Percentiles rank a stretch among this genome's conserved stretches.
These are phyloP conservation scores for Rhizoglyphus robini DNA, from an alignment of 1,140 invertebrate genomes.

Conservation along the genomic window DNA sequence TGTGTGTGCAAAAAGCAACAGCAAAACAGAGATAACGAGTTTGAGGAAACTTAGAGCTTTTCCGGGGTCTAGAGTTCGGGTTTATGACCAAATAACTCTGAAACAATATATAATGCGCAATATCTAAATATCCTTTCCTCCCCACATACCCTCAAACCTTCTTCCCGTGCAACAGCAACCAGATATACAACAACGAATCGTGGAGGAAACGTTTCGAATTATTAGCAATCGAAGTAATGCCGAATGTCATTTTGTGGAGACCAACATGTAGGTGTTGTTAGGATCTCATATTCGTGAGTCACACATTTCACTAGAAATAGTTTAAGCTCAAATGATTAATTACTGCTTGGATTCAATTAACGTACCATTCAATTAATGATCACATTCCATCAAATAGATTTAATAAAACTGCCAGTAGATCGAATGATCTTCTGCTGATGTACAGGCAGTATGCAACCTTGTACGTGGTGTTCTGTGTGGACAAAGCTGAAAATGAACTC, in stretches of 20 bases:
- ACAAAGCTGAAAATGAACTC: constrained; percentile 95
- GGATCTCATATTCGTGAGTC: no score
- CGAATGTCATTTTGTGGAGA: constrained; percentile 95
- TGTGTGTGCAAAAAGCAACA: no score
- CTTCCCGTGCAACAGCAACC: no score
- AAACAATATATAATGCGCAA: no score
- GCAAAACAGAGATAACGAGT: constrained; percentile 19
- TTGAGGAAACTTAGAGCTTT: background rate
- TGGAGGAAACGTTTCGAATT: constrained; percentile 96
- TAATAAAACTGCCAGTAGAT: constrained; percentile 52
- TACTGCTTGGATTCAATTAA: background rate
- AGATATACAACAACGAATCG: constrained; percentile 98
- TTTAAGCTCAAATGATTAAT: background rate
- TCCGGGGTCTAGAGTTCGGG: background rate
- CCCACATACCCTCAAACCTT: no score
- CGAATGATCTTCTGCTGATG: constrained; percentile 86
- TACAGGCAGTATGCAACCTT: constrained; percentile 98
- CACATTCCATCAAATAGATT: constrained; percentile 7
- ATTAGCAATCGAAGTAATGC: constrained; percentile 98
- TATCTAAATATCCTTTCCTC: no score
- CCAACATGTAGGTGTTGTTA: constrained; percentile 58
- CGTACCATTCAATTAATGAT: background rate
- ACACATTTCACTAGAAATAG: no score
- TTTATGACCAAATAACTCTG: no score
- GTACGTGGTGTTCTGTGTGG: constrained; percentile 99